Base-by-base conservation (phyloP, 2,888 invertebrate species). In the Biston betularia region DNA sequence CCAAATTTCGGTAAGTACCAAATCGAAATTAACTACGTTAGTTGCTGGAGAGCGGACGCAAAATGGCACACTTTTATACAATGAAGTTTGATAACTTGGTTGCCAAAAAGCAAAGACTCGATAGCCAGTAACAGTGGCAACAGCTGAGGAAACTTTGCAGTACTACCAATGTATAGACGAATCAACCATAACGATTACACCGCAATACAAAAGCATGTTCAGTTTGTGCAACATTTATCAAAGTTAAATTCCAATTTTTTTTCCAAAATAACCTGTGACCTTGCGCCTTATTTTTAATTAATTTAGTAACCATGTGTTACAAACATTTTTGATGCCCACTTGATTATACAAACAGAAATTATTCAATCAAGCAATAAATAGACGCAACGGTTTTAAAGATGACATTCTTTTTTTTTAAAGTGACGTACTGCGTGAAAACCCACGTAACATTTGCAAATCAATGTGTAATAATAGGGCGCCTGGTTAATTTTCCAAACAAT, bases 401-500 rank as follows among this genome's bases (percentile, higher is more conserved):
- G 4, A 15, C 24, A 3, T 9, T 10, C 12, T 12, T 3, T n/a
- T 10, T 44, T 12, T 3, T n/a, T 6, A 48, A 24, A 48, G 4
- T 46, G 15, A 24, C 6, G 10, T 9, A 0, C 14, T 24, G 24
- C 24, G 24, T 24, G 1, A 14, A 24, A 9, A 8, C 24, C 4
- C 12, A 12, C 34, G 12, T 49, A 12, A 12, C 12, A 11, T 33
- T 49, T 49, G 0, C 11, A 11, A 8, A 49, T 14, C 7, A 33
- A 49, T 49, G 12, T 49, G 1, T 24, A 6, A 0, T 44, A 50
- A 65, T 60, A 52, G 40, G 56, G 60, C 65, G 44, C 44, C 38
- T n/a, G 61, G 50, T 61, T 42, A 57, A 24, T 56, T 60, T 33
- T 48, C 49, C 53, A 57, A 66, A 57, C 34, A 53, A 56, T 68